A percentile compares a stretch with the other conserved stretches of the same genome.
Evolutionary conservation across 2,888 invertebrate genomes (phyloP).

Genomic region (Xanthorhoe spadicearia): DNA sequence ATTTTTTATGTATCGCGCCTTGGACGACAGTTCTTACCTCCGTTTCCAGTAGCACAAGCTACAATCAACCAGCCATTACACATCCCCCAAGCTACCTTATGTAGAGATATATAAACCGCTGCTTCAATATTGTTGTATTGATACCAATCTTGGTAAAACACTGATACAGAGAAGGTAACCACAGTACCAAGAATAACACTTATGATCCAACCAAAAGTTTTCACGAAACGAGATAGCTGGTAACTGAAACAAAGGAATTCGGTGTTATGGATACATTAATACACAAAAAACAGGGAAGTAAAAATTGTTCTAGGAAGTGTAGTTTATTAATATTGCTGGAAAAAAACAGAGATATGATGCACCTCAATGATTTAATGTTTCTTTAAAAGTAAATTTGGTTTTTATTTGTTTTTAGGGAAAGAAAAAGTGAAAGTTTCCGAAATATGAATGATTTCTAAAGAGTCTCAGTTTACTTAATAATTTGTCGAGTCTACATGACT

Average conservation of each 20-base stretch:
- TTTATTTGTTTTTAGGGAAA: too few species aligned
- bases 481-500: too few species aligned
- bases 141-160: slow-evolving; percentile 87
- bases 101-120: slow-evolving; percentile 87
- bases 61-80: slow-evolving; percentile 88
- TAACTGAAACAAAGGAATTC: slow-evolving; percentile 58
- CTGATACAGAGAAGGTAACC: slow-evolving; percentile 86
- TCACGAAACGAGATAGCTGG: slow-evolving; percentile 62
- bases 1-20: background rate
- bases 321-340: background rate
- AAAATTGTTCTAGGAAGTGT: background rate
- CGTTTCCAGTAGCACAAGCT: slow-evolving; percentile 88
- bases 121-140: slow-evolving; percentile 85
- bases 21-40: slow-evolving; percentile 70
- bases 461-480: too few species aligned
- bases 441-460: too few species aligned
- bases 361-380: too few species aligned
- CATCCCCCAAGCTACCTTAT: slow-evolving; percentile 88
- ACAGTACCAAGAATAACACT: slow-evolving; percentile 76
- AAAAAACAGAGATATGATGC: too few species aligned
- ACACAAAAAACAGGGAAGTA: too few species aligned
- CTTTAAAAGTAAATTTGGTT: too few species aligned
- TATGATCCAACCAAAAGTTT: slow-evolving; percentile 67
- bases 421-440: too few species aligned
- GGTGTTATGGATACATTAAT: background rate